These are phyloP conservation scores for Puffinus mauretanicus DNA, from an alignment of 2,113 vertebrate species.

Conservation along the genomic window DNA sequence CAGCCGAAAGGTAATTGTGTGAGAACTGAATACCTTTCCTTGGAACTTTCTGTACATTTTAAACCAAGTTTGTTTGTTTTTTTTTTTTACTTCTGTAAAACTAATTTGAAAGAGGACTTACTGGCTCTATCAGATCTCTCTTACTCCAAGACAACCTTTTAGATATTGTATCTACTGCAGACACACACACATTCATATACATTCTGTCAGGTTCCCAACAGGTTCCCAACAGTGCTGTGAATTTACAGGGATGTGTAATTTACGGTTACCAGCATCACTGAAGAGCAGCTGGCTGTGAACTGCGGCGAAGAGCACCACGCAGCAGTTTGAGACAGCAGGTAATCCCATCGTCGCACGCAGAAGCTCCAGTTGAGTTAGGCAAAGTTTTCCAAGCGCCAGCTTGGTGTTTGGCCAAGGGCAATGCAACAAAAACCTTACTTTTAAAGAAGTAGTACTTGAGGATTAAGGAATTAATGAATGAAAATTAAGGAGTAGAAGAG, in stretches of 20 bases:
- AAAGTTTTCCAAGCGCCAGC: background rate
- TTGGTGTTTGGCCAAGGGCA: background rate
- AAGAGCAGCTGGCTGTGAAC: background rate
- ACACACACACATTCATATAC: too few relatives aligned
- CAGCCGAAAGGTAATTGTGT: background rate
- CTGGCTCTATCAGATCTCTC: background rate
- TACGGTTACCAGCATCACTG: background rate
- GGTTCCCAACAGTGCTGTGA: background rate
- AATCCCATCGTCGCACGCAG: accelerated
- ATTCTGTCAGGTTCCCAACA: background rate
- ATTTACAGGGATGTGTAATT: background rate
- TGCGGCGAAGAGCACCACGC: accelerated
- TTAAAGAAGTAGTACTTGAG: background rate
- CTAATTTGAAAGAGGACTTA: background rate
- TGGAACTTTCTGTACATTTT: background rate
- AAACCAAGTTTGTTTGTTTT: background rate
- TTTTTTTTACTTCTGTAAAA: background rate
- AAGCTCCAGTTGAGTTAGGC: background rate
- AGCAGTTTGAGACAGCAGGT: background rate
- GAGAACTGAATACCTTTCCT: background rate
- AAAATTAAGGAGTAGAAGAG: background rate
- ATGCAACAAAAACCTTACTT: background rate
- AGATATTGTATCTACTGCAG: background rate
- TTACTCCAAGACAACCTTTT: background rate
- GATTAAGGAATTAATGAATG: background rate